Evolutionary conservation across 2,888 invertebrate species (phyloP).

Genomic region (Drosophila koepferae): DNA sequence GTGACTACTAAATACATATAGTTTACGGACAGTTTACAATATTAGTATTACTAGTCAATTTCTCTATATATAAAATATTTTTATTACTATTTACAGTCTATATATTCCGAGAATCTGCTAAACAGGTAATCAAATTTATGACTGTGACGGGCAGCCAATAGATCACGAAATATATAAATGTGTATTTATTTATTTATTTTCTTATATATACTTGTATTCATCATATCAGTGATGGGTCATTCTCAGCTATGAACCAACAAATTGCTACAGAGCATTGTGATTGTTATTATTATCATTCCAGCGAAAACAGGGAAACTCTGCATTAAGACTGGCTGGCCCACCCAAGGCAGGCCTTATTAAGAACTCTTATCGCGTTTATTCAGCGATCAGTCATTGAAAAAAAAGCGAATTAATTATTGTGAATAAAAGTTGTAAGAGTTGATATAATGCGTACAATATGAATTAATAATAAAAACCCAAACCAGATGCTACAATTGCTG

Average conservation of each 20-base stretch:
- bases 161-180: not conserved
- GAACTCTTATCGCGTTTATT: not conserved
- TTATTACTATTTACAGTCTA: not conserved
- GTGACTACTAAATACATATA: not conserved
- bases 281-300: not conserved
- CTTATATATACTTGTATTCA: too few species aligned
- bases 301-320: not conserved
- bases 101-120: constrained; percentile 1
- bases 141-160: not conserved
- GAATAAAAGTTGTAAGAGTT: constrained; percentile 18
- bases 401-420: not conserved
- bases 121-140: constrained; percentile 5
- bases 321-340: not conserved
- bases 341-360: not conserved
- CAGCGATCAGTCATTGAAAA: not conserved
- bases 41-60: not conserved
- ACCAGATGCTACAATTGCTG: constrained; percentile 45
- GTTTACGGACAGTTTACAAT: not conserved
- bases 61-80: too few species aligned
- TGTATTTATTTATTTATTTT: too few species aligned
- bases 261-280: constrained; percentile 7
- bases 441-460: not conserved
- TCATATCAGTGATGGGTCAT: not conserved
- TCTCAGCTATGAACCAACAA: not conserved
- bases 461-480: constrained; percentile 11